phyloP scores from a whole-genome alignment of 1,140 invertebrate species.

The Cyclina sinensis region DNA sequence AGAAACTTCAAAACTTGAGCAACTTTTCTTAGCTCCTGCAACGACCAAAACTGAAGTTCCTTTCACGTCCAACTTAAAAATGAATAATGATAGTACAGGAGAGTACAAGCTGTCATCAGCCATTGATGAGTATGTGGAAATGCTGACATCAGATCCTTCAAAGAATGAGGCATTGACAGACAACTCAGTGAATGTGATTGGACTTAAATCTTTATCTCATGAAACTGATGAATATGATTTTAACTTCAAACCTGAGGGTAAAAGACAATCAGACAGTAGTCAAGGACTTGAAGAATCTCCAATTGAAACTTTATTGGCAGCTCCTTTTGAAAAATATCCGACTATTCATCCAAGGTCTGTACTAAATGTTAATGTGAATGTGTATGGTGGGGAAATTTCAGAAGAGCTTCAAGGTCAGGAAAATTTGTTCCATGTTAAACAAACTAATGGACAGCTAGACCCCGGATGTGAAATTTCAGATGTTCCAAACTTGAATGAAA shows the following conservation, averaged over 20 bases:
- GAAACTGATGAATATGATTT: not conserved
- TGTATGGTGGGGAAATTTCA: no score
- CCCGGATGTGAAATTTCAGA: no score
- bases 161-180: not conserved
- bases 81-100: not conserved
- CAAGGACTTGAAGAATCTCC: conserved; percentile 6
- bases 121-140: not conserved
- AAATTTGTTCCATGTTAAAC: no score
- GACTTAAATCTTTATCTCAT: not conserved
- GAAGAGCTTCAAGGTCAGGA: no score
- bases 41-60: not conserved
- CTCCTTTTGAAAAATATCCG: not conserved
- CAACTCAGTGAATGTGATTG: not conserved
- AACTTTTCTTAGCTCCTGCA: conserved; percentile 3
- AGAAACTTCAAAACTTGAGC: not conserved
- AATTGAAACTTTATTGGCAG: conserved; percentile 29
- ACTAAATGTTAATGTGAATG: no score
- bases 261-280: not conserved
- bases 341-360: not conserved
- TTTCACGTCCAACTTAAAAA: not conserved
- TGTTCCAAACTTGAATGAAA: no score
- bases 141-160: not conserved
- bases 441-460: no score
- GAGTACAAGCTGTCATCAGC: not conserved
- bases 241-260: not conserved